Base-by-base conservation (phyloP, 2,888 invertebrate species). In the Nomada ruficornis region DNA sequence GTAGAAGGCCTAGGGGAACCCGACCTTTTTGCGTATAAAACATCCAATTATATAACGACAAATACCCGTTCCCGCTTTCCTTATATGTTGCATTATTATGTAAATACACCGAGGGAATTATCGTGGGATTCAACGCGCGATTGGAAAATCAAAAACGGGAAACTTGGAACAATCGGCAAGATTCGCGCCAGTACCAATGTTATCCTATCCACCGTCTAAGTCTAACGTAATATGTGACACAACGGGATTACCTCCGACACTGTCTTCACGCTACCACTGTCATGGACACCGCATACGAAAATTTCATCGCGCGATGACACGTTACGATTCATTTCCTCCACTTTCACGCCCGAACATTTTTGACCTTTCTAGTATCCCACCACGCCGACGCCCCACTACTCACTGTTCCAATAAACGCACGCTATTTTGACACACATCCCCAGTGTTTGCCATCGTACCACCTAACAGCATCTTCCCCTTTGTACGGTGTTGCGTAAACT, bases 31-130 rank as follows among this genome's bases (percentile, higher is more conserved):
- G 65, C 64, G 44, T 67, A 62, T 47, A 42, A 71, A 78, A 42
- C 26, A 13, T 29, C 11, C 29, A 67, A 62, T 80, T 80, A 71
- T 71, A 67, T 71, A 79, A 79, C 20, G 1, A 23, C 10, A 3
- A 13, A 26, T 15, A 18, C n/a, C 18, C 36, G 50, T 42, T 44
- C 55, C 20, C 15, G 1, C 52, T 70, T 70, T 77, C 78, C 62
- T 71, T 62, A 18, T 52, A 15, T 44, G 50, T 44, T 23, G n/a
- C 2, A 20, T 57, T 52, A 26, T 77, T 26, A 55, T n/a, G 15
- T 47, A 59, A 47, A 26, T 26, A 15, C 47, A 15, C 5, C 2
- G 20, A 13, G 20, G 20, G 23, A n/a, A 36, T 0, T 0, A 13
- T 23, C 23, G 55, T 11, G 13, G 59, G 29, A 15, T 20, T 18